These are phyloP conservation scores for Heliothis peltigera DNA, from an alignment of 2,888 invertebrate genomes.

Conservation along the genomic window DNA sequence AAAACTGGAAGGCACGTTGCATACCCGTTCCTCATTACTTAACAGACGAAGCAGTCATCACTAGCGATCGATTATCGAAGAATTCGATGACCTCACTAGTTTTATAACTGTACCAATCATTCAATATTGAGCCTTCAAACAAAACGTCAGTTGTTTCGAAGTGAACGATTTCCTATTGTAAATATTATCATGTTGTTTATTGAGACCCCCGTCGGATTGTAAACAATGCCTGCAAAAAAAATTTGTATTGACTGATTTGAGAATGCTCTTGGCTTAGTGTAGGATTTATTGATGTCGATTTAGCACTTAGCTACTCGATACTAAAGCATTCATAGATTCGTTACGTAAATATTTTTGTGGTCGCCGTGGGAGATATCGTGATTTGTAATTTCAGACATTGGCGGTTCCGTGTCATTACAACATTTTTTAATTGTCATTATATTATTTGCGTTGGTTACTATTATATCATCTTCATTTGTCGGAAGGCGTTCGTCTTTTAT, in stretches of 20 bases:
- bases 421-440: conserved; percentile 41
- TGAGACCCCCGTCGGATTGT: conserved; percentile 64
- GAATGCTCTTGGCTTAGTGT: conserved; percentile 63
- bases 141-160: conserved; percentile 67
- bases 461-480: conserved; percentile 27
- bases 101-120: conserved; percentile 59
- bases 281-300: conserved; percentile 51
- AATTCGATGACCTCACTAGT: conserved; percentile 66
- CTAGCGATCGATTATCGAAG: conserved; percentile 55
- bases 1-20: conserved; percentile 44
- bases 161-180: conserved; percentile 69
- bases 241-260: conserved; percentile 69
- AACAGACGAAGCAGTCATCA: conserved; percentile 55
- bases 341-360: conserved; percentile 56
- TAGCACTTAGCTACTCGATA: conserved; percentile 45
- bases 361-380: conserved; percentile 46
- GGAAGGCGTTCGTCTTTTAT: conserved; percentile 31
- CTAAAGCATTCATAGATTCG: conserved; percentile 46
- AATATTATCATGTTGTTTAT: conserved; percentile 74
- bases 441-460: conserved; percentile 20
- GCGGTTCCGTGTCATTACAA: conserved; percentile 40
- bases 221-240: conserved; percentile 76
- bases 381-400: conserved; percentile 40
- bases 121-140: conserved; percentile 60
- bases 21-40: conserved; percentile 54